Base-by-base conservation (phyloP, 2,888 invertebrate species). In the Glaucopsyche alexis region DNA sequence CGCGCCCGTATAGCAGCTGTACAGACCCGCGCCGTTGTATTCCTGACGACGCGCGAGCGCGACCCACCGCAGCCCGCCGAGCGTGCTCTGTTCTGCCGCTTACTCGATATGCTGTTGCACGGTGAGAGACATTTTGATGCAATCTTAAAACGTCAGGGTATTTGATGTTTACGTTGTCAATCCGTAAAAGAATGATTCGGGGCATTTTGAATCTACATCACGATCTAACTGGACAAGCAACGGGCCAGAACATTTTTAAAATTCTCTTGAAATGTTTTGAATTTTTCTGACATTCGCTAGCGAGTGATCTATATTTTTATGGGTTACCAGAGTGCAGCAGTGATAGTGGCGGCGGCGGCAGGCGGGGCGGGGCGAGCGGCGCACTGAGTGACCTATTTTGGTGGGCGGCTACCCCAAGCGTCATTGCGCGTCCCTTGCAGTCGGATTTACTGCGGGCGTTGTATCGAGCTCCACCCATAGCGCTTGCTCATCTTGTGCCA, bases 1-100 rank as follows among this genome's bases (percentile, higher is more conserved):
- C 89, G 89, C 67, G 93, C 95, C 78, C 90, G 95, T 11, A 94
- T 94, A 78, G 87, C 91, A 66, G 83, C 85, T 29, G 81, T 93
- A 7, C 85, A 94, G 64, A 79, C 86, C 67, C 94, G 94, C 75
- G 94, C 94, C 2, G 93, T 93, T 0, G 84, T 87, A 76, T 94
- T 94, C 82, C 84, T 95, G 76, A 79, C 82, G 50, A 50, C 86
- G 75, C 82, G 78, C 50, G 78, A 82, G 72, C 81, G 83, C 77
- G 75, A 71, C 78, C 79, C 77, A 75, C 77, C 78, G 71, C 78
- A 81, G 71, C 83, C 82, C 83, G 80, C 78, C 72, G 88, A 90
- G 78, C 77, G 86, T 16, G 90, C 89, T 73, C 83, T 94, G 38
- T 84, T 93, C 6, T 90, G 91, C 74, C 84, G 94, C 29, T 82